Base-by-base conservation (phyloP, 1,140 invertebrate species). In the Drosophila pectinifera region DNA sequence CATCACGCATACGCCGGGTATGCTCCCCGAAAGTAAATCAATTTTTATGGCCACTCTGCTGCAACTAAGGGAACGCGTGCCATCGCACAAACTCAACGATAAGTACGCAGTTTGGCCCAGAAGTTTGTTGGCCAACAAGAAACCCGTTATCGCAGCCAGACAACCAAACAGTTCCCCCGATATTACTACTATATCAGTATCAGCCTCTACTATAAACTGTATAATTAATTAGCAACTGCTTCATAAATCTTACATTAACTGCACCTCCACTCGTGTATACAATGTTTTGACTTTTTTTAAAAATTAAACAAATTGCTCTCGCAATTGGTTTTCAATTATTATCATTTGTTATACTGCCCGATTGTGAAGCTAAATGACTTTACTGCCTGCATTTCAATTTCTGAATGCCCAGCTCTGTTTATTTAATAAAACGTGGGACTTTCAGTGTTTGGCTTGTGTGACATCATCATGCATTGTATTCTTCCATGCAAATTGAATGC, bases 1-100 rank as follows among this genome's bases (percentile, higher is more conserved):
- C 78, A 88, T 88, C 74, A 88, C 84, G 83, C 84, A 88, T 88
- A 88, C 83, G 83, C 83, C 74, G 72, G 59, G 72, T 79, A 63
- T 65, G 59, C 62, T 42, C 18, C 39, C 36, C 39, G 57, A 28
- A 65, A 63, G 55, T 83, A 82, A 86, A 86, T 88, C 79, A 88
- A 88, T 86, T 83, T 86, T 88, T 79, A 86, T 82, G 74, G 41
- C 69, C 54, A 42, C 54, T 69, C 73, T 49, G 54, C 31, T 72
- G 68, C 68, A 72, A 48, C 49, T 26, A 48, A 68, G 46, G 58
- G 73, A 36, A 42, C 45, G 68, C 56, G 45, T 64, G 77, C 34
- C 45, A 69, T 58, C 24, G 45, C 79, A 77, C 64, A 53, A 57
- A 59, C 59, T 34, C 31, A 43, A 43, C 63, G 63, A 67, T 67